A percentile compares a stretch with the other conserved stretches of the same genome.
These are phyloP conservation scores for Latrodectus geometricus DNA, from an alignment of 1,140 invertebrate species.

Conservation along the genomic window DNA sequence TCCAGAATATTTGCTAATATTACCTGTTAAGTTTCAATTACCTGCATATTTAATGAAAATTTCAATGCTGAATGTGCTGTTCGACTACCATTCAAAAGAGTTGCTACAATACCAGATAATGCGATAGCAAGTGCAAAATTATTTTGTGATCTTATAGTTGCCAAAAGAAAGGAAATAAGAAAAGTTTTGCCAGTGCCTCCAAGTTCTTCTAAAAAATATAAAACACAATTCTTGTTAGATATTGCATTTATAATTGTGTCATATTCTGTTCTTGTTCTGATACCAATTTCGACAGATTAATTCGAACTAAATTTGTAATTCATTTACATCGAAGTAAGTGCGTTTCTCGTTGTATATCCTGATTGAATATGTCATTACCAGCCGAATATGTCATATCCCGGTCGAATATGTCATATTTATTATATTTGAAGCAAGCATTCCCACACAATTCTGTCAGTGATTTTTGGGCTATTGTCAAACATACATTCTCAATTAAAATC, in stretches of 20 bases:
- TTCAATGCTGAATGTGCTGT: constrained; percentile 73
- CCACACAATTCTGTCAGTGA: too few relatives aligned
- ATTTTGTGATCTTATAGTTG: constrained; percentile 56
- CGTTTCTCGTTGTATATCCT: not conserved
- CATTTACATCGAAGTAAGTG: not conserved
- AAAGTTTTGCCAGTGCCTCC: constrained; percentile 68
- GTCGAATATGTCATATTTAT: too few relatives aligned
- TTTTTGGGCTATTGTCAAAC: too few relatives aligned
- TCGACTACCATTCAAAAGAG: constrained; percentile 70
- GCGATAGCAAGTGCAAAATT: constrained; percentile 70
- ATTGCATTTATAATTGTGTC: not conserved
- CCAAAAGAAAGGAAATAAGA: constrained; percentile 64
- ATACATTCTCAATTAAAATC: too few relatives aligned
- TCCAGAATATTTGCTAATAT: too few relatives aligned
- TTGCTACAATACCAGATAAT: constrained; percentile 73
- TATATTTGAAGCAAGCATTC: too few relatives aligned
- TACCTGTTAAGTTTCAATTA: constrained; percentile 41
- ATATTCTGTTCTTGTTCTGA: not conserved
- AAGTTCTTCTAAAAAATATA: constrained; percentile 62
- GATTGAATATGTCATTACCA: too few relatives aligned
- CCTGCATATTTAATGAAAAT: constrained; percentile 66
- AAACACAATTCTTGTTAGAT: constrained; percentile 15
- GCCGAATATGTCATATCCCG: too few relatives aligned
- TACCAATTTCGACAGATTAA: not conserved
- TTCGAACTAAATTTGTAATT: not conserved